Evolutionary conservation across 2,113 vertebrate species (phyloP).

Genomic region (Psophia crepitans): DNA sequence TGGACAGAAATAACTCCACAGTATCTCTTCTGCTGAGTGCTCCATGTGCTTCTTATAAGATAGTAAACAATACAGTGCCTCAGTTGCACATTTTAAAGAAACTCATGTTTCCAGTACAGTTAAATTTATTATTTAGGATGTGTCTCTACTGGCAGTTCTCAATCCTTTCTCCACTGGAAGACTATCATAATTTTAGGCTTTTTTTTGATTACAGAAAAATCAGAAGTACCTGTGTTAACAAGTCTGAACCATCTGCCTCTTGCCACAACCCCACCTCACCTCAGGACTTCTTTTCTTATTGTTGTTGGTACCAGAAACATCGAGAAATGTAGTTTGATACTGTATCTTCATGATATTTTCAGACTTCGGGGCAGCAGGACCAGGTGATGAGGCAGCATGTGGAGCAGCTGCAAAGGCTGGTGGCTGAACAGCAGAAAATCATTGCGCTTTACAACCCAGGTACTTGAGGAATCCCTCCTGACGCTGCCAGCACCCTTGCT

Average conservation of each 20-base stretch:
- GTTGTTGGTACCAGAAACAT: not conserved
- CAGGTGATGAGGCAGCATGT: conserved; percentile 51
- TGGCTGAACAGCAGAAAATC: conserved; percentile 68
- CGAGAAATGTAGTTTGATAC: not conserved
- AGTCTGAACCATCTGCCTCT: not conserved
- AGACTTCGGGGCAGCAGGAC: conserved; percentile 1
- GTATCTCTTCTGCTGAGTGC: not conserved
- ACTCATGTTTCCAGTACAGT: not conserved
- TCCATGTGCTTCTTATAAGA: not conserved
- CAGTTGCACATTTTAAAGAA: not conserved
- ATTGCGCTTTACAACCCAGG: conserved; percentile 61
- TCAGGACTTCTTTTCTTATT: not conserved
- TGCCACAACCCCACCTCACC: not conserved
- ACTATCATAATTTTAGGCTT: not conserved
- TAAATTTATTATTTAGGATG: not conserved
- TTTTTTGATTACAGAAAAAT: not conserved
- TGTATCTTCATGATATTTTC: not conserved
- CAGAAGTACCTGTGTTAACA: not conserved
- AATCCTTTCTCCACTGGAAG: not conserved
- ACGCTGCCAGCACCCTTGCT: not conserved
- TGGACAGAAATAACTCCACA: not conserved
- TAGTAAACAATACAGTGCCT: not conserved
- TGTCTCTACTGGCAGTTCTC: not conserved
- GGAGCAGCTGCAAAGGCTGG: conserved; percentile 65
- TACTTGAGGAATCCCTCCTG: not conserved